Percentiles rank a stretch among this genome's conserved stretches.
These are phyloP conservation scores for Anneissia japonica DNA, from an alignment of 35 echinoderm and acorn worm genomes.

Conservation along the genomic window DNA sequence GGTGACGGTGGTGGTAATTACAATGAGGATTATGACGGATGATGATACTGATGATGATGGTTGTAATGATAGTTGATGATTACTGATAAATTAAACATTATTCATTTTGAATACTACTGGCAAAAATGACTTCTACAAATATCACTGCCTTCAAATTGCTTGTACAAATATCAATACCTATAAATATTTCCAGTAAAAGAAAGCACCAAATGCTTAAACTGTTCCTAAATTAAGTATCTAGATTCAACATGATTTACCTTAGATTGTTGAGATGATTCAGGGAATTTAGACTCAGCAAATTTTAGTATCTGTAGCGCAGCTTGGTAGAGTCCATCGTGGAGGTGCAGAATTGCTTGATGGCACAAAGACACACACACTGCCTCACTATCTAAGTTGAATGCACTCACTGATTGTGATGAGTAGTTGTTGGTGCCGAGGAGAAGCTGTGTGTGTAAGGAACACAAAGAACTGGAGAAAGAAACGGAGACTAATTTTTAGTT, in stretches of 20 bases:
- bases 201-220: no score
- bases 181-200: no score
- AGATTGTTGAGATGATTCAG: slow-evolving; percentile 53
- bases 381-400: slow-evolving; percentile 56
- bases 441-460: slow-evolving; percentile 47
- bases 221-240: no score
- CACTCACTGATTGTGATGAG: neutral
- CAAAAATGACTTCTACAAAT: no score
- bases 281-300: slow-evolving; percentile 62
- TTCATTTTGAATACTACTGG: no score
- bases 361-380: slow-evolving; percentile 69
- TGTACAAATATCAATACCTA: no score
- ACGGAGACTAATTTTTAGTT: neutral
- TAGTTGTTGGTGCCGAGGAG: slow-evolving; percentile 45
- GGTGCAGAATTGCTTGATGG: slow-evolving; percentile 68
- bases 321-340: slow-evolving; percentile 42
- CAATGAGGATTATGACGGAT: no score
- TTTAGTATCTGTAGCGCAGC: slow-evolving; percentile 46
- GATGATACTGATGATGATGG: no score
- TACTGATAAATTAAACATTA: no score
- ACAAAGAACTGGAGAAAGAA: neutral
- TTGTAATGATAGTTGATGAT: no score
- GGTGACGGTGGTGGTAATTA: no score
- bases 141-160: no score
- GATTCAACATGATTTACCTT: slow-evolving; percentile 76